Conservation (phyloP, 1,140 invertebrate genomes). For the Drosophila orena region DNA sequence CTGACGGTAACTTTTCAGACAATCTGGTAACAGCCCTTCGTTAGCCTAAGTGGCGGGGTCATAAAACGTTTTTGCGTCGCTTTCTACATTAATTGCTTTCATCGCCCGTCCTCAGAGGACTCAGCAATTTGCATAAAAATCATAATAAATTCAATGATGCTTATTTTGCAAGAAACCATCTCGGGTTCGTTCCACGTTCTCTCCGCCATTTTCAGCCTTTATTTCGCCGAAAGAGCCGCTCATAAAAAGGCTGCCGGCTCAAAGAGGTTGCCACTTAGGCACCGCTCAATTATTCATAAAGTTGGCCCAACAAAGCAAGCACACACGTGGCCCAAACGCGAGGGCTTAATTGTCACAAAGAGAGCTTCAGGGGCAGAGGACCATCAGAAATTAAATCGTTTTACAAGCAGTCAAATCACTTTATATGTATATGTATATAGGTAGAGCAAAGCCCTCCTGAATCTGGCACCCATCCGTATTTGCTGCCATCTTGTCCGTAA, state of each 20-base stretch:
- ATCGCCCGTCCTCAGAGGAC: conserved; percentile 30
- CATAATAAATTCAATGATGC: conserved; percentile 78
- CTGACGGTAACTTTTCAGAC: conserved; percentile 14
- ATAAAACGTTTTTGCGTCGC: conserved; percentile 51
- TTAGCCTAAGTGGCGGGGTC: conserved; percentile 49
- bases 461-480: conserved; percentile 10
- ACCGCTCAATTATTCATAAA: conserved; percentile 72
- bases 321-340: conserved; percentile 23
- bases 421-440: conserved; percentile 16
- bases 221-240: conserved; percentile 20
- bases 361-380: conserved; percentile 2
- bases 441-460: conserved; percentile 6
- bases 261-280: conserved; percentile 63
- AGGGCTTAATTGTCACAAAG: conserved; percentile 32
- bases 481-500: conserved; percentile 21
- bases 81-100: conserved; percentile 61
- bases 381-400: conserved; percentile 39
- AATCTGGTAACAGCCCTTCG: conserved; percentile 41
- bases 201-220: conserved; percentile 41
- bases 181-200: conserved; percentile 19
- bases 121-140: conserved; percentile 70
- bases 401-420: conserved; percentile 43
- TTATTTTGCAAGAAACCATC: conserved; percentile 53
- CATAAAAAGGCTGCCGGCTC: conserved; percentile 44
- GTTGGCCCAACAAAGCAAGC: conserved; percentile 38